phyloP scores from a whole-genome alignment of 2,888 invertebrate genomes.

The Orgyia antiqua region DNA sequence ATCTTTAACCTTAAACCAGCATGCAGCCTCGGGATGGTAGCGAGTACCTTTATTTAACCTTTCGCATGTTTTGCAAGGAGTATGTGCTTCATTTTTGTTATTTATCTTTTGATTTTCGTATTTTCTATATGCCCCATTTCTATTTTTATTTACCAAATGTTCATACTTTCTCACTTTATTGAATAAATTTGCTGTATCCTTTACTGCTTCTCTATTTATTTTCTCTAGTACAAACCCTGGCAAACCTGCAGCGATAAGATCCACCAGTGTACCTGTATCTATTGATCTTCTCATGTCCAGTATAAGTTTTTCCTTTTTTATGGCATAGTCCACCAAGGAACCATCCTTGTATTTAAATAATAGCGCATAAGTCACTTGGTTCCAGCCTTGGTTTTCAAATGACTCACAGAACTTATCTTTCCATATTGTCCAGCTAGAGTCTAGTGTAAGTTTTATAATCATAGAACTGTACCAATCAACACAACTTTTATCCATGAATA shows the following conservation, averaged over 20 bases:
- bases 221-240: constrained; percentile 6
- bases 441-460: constrained; percentile 1
- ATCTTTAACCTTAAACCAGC: constrained; percentile 6
- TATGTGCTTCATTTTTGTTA: no score
- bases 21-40: constrained; percentile 5
- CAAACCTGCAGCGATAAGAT: constrained; percentile 8
- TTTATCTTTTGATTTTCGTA: no score
- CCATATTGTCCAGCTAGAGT: constrained; percentile 23
- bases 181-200: constrained; percentile 3
- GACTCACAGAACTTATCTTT: constrained; percentile 22
- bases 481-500: constrained; percentile 21
- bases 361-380: constrained; percentile 16
- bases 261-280: constrained; percentile 6
- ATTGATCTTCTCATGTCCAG: constrained; percentile 8
- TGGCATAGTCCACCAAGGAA: constrained; percentile 29
- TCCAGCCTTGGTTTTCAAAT: constrained; percentile 26
- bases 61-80: constrained; percentile 7
- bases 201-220: constrained; percentile 4
- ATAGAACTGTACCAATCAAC: not conserved
- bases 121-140: no score
- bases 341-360: constrained; percentile 25
- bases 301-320: constrained; percentile 20
- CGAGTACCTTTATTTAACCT: constrained; percentile 4
- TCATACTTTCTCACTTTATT: constrained; percentile 4
- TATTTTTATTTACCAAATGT: constrained; percentile 2